Base-by-base conservation (phyloP, 2,888 invertebrate species). In the Drosophila koepferae region DNA sequence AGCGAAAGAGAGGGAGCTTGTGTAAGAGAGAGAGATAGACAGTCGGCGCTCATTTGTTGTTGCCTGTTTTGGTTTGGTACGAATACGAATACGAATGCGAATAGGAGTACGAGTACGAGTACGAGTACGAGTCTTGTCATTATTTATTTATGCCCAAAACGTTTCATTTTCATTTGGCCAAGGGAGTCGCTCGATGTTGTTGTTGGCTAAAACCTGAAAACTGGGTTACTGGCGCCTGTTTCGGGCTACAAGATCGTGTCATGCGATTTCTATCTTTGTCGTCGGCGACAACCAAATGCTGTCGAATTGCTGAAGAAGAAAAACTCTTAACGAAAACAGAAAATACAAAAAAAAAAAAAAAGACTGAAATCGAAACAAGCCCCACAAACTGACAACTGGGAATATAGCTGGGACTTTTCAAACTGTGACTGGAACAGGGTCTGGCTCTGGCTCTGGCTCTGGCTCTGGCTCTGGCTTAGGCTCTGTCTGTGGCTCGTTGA, bases 151-250 rank as follows among this genome's bases (percentile, higher is more conserved):
- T 86, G 87, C 90, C 89, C 80, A 90, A 86, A 90, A 86, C 90
- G 85, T 86, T 90, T 83, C 88, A 88, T 83, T 85, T 85, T 85
- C 85, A 85, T 85, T 85, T 86, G 86, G 89, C 73, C 89, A 84
- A 86, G 90, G 85, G 89, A 90, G 89, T 80, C 41, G 41, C 65
- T 64, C 34, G 38, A 5, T 31, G 55, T 7, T 28, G 46, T 63
- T 72, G 31, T 34, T 43, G 58, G 44, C 58, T 10, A n/a, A 58
- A 82, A 86, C 90, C 80, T 81, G 81, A 86, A 88, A 88, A 88
- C 88, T 88, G 90, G 87, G 87, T 88, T 88, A 88, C 87, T 88
- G 87, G 87, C 87, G 87, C 87, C 87, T 90, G 87, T 90, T 90
- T 90, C 84, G 88, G 87, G 84, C 89, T 88, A 88, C 88, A 88